These are phyloP conservation scores for Anas capensis DNA, from an alignment of 2,797 vertebrate species.

Conservation along the genomic window DNA sequence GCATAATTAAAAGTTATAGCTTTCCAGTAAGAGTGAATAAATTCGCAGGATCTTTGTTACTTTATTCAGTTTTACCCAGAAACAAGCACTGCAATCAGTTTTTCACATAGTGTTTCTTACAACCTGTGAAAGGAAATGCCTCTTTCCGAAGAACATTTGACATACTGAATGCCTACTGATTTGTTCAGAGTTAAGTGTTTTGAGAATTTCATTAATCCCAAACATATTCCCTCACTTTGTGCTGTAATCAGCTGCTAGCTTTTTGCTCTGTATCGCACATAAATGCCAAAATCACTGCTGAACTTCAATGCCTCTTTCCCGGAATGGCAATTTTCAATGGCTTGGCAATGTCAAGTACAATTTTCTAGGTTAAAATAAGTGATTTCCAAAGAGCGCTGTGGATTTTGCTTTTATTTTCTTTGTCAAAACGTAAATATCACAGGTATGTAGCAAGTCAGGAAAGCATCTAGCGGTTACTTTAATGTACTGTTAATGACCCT, in stretches of 20 bases:
- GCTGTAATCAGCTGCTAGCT: background rate
- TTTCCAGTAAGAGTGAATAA: background rate
- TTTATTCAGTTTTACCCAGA: background rate
- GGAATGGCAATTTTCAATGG: conserved; percentile 37
- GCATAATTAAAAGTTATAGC: background rate
- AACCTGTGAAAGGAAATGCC: background rate
- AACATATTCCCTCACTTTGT: background rate
- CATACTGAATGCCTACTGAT: background rate
- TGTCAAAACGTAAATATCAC: background rate
- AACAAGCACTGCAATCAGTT: background rate
- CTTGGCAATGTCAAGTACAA: conserved; percentile 25
- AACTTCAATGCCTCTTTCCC: conserved; percentile 30
- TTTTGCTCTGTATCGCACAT: background rate
- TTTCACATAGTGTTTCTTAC: background rate
- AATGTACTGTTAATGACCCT: conserved; percentile 18
- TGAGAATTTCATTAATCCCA: background rate
- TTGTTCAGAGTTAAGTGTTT: background rate
- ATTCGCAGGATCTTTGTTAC: background rate
- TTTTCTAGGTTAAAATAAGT: background rate
- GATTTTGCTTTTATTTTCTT: conserved; percentile 16
- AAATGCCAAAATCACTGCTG: background rate
- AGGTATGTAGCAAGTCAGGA: background rate
- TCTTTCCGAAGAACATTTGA: background rate
- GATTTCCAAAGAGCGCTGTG: background rate
- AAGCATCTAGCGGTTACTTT: conserved; percentile 26